phyloP scores from a whole-genome alignment of 2,888 invertebrate genomes.

The Tinea semifulvella region DNA sequence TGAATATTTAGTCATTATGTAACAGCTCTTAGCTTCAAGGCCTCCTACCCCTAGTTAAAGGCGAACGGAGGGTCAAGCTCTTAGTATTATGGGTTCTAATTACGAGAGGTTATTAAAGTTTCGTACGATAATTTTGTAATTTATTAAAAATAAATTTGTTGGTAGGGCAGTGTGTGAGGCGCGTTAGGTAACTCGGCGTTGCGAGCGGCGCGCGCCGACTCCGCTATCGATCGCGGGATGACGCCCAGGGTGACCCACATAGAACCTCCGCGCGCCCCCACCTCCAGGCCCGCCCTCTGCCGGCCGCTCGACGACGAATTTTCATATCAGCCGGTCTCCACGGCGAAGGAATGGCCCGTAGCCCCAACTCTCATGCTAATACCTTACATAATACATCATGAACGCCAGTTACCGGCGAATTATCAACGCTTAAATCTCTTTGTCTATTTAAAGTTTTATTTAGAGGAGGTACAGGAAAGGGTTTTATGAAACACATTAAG shows the following conservation, averaged over 20 bases:
- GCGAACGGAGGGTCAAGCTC: neutral
- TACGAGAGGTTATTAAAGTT: neutral
- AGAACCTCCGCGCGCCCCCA: constrained; percentile 55
- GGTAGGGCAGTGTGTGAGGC: constrained; percentile 53
- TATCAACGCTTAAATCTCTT: constrained; percentile 34
- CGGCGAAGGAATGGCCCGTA: constrained; percentile 47
- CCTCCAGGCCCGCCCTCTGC: constrained; percentile 33
- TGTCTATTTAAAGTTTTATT: constrained; percentile 19
- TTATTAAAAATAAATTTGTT: constrained; percentile 14
- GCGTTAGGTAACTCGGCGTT: constrained; percentile 55
- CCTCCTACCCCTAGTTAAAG: too few relatives aligned
- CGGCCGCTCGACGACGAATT: constrained; percentile 55
- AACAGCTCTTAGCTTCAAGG: neutral
- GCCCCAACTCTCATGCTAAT: constrained; percentile 39
- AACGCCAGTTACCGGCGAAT: constrained; percentile 30
- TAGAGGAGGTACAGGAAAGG: neutral
- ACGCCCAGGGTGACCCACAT: constrained; percentile 68
- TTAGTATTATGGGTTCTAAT: neutral
- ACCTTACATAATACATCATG: constrained; percentile 35
- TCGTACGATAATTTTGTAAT: neutral
- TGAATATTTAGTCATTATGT: neutral
- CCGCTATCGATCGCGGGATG: constrained; percentile 61
- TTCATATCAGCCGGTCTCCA: constrained; percentile 60
- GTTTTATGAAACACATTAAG: neutral
- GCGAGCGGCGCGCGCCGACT: constrained; percentile 58